Base-by-base conservation (phyloP, 2,888 invertebrate genomes). In the Hydraecia micacea region DNA sequence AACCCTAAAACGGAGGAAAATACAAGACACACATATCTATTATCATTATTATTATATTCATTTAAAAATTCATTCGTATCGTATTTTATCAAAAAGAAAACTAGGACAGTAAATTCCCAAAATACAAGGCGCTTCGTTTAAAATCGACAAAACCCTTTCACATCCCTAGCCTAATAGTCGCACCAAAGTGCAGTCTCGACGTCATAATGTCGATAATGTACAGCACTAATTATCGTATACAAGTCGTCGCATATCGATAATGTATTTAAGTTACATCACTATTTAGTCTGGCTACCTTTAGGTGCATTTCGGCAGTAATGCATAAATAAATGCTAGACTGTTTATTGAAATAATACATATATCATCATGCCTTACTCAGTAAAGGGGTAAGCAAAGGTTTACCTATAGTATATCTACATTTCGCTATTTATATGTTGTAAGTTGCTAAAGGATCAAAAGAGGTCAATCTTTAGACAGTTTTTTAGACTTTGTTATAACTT, bases 121-220 rank as follows among this genome's bases (percentile, higher is more conserved):
- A 49, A 25, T 36, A 21, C 21, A 58, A 32, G 9, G 28, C 18
- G 1, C 21, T 15, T 39, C 8, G 8, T 49, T 32, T 52, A 9
- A 46, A 49, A 82, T 86, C 82, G 89, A 82, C 62, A 87, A 55
- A 77, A 68, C 7, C 8, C 28, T 9, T 15, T 32, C 79, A 72
- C 95, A 90, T 67, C 94, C 81, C 94, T 95, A 93, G 55, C 79
- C 85, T 94, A 95, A 94, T 93, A 92, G 93, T 91, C 90, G 83
- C 85, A 87, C 87, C 90, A 92, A 91, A 95, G 95, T 96, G 96
- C 95, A 94, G 95, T 96, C 96, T 93, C 95, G 95, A 92, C 94
- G 88, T 92, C 95, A 93, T 96, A 95, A 96, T 91, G 88, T 95
- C 94, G 94, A 95, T 93, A 95, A 96, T 93, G 92, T 93, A 95